Conservation (phyloP, 2,888 invertebrate genomes). For the Caenorhabditis japonica region DNA sequence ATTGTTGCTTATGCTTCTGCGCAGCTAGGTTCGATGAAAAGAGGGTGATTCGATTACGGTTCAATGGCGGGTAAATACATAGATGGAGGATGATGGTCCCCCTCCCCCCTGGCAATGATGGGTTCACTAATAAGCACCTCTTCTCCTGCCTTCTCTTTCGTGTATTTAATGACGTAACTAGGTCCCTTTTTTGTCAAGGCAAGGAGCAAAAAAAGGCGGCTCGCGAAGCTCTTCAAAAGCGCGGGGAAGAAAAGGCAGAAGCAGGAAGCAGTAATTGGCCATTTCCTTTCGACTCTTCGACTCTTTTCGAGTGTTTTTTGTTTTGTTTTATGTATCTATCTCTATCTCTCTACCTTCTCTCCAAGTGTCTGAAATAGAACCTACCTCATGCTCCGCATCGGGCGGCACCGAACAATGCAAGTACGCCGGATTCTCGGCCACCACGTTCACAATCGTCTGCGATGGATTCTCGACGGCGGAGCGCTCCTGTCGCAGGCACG, state of each 20-base stretch:
- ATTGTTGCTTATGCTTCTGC: not conserved
- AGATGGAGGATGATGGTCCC: no score
- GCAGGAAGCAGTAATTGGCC: constrained; percentile 9
- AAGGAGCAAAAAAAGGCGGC: no score
- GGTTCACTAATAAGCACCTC: no score
- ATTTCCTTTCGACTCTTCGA: constrained; percentile 1
- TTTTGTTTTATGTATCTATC: not conserved
- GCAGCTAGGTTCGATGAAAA: constrained; percentile 10
- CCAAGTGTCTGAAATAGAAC: not conserved
- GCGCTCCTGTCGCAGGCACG: constrained; percentile 63
- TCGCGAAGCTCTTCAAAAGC: not conserved
- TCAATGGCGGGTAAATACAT: no score
- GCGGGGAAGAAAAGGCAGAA: not conserved
- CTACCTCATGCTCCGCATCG: constrained; percentile 51
- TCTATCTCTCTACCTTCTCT: not conserved
- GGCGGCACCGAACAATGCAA: constrained; percentile 72
- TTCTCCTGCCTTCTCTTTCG: no score
- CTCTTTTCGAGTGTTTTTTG: not conserved
- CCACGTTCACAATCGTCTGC: constrained; percentile 60
- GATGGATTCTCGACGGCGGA: constrained; percentile 57
- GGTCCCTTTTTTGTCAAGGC: not conserved
- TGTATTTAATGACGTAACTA: constrained; percentile 3
- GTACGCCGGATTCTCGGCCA: constrained; percentile 73
- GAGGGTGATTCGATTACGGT: constrained; percentile 16
- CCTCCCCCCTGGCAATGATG: no score